Evolutionary conservation across 2,888 invertebrate species (phyloP).

Genomic region (Acanthosoma haemorrhoidale): DNA sequence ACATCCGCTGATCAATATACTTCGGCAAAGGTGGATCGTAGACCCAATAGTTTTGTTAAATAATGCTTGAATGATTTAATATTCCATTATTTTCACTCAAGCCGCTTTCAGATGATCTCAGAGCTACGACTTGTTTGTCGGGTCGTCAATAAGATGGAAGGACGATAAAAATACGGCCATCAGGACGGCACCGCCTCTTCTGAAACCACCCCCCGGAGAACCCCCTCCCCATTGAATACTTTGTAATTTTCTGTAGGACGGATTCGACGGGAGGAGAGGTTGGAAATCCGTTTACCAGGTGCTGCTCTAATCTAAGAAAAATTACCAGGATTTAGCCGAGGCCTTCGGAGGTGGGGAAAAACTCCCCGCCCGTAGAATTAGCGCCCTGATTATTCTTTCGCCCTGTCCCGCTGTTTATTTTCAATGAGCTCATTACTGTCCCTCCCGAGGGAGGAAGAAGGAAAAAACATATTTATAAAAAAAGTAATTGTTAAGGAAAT

Average conservation of each 20-base stretch:
- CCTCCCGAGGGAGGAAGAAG: background rate
- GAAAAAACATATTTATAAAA: constrained; percentile 12
- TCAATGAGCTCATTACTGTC: constrained; percentile 27
- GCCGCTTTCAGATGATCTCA: too few species aligned
- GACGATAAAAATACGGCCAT: constrained; percentile 5
- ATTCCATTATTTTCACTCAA: too few species aligned
- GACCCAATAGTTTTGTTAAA: too few species aligned
- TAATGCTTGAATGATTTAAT: too few species aligned
- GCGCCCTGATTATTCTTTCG: constrained; percentile 29
- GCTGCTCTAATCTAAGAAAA: constrained; percentile 24
- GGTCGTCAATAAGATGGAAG: background rate
- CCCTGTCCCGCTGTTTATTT: constrained; percentile 5
- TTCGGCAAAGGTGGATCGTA: too few species aligned
- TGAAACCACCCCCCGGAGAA: background rate
- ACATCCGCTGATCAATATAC: too few species aligned
- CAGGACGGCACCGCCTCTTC: background rate
- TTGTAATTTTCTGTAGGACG: constrained; percentile 23
- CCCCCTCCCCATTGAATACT: constrained; percentile 11
- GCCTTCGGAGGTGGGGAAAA: constrained; percentile 18
- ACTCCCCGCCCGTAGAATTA: constrained; percentile 10
- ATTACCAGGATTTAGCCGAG: constrained; percentile 13
- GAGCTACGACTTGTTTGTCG: too few species aligned
- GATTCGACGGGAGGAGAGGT: background rate
- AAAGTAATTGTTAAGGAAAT: constrained; percentile 5
- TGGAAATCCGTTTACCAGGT: constrained; percentile 16